Conservation (phyloP, 2,888 invertebrate species). For the Auanema freiburgensis region DNA sequence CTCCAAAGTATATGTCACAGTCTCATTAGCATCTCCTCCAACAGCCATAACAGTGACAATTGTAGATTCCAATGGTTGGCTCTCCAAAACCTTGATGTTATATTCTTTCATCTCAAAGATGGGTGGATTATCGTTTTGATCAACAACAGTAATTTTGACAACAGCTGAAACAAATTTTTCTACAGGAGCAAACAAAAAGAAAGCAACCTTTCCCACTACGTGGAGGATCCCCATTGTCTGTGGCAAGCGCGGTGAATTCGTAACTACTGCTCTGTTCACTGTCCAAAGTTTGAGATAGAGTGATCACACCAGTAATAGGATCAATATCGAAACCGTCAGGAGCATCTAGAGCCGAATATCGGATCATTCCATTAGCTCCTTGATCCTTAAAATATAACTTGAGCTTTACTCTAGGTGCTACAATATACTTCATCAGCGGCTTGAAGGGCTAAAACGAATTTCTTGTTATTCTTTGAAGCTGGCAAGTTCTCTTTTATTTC, state of each 20-base stretch:
- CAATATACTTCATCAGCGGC: slow-evolving; percentile 48
- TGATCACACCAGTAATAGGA: slow-evolving; percentile 81
- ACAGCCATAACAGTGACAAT: slow-evolving; percentile 43
- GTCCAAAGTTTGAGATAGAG: slow-evolving; percentile 84
- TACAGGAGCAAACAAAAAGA: too few species aligned
- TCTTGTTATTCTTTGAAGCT: slow-evolving; percentile 28
- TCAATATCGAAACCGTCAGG: slow-evolving; percentile 76
- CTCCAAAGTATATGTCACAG: slow-evolving; percentile 34
- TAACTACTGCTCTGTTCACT: slow-evolving; percentile 76
- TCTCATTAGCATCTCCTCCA: slow-evolving; percentile 71
- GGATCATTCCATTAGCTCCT: slow-evolving; percentile 91
- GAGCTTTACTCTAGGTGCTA: too few species aligned
- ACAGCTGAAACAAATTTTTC: slow-evolving; percentile 27
- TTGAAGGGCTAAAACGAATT: slow-evolving; percentile 42
- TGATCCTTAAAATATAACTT: slow-evolving; percentile 75
- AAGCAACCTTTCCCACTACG: too few species aligned
- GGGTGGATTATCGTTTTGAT: slow-evolving; percentile 67
- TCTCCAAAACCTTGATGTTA: slow-evolving; percentile 44
- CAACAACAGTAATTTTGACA: slow-evolving; percentile 48
- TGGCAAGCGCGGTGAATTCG: slow-evolving; percentile 38
- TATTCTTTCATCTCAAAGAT: slow-evolving; percentile 52
- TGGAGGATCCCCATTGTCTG: slow-evolving; percentile 67
- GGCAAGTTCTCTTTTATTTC: slow-evolving; percentile 44
- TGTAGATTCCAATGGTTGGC: slow-evolving; percentile 43
- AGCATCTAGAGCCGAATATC: slow-evolving; percentile 81